Percentiles rank a stretch among this genome's conserved stretches.
Evolutionary conservation across 2,797 vertebrate species (phyloP).

Genomic region (Notoglanidium macrostoma): DNA sequence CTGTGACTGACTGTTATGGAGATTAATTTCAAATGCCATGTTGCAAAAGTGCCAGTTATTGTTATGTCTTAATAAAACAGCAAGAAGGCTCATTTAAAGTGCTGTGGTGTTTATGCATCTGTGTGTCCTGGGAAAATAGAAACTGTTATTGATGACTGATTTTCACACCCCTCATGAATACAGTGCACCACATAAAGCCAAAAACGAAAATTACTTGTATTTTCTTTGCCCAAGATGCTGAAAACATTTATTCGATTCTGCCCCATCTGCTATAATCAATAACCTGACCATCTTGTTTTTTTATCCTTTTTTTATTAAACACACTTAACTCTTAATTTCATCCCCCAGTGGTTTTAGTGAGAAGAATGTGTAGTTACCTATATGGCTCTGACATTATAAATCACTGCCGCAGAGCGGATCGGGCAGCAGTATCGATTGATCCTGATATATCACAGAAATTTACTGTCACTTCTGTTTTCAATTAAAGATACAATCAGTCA

Average conservation of each 20-base stretch:
- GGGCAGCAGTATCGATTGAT: conserved; percentile 99
- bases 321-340: conserved; percentile 99
- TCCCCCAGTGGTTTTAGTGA: conserved; percentile 99
- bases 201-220: conserved; percentile 96
- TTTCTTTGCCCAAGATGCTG: conserved; percentile 93
- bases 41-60: conserved; percentile 63
- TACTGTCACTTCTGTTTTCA: conserved; percentile 99
- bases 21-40: conserved; percentile 60
- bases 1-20: conserved; percentile 60
- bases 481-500: conserved; percentile 99
- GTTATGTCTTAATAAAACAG: conserved; percentile 69
- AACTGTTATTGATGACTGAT: conserved; percentile 88
- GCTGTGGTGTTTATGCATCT: conserved; percentile 85
- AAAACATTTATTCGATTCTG: conserved; percentile 97
- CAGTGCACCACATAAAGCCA: conserved; percentile 87
- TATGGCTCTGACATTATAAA: conserved; percentile 98
- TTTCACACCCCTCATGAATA: conserved; percentile 83
- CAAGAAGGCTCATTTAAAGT: conserved; percentile 71
- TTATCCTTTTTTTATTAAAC: conserved; percentile 96
- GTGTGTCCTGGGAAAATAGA: conserved; percentile 83
- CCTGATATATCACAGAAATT: conserved; percentile 99
- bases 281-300: conserved; percentile 91
- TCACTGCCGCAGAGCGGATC: conserved; percentile 94
- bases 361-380: conserved; percentile 99
- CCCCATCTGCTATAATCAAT: conserved; percentile 99